Evolutionary conservation across 1,140 invertebrate genomes (phyloP).

Genomic region (Neodiprion fabricii): DNA sequence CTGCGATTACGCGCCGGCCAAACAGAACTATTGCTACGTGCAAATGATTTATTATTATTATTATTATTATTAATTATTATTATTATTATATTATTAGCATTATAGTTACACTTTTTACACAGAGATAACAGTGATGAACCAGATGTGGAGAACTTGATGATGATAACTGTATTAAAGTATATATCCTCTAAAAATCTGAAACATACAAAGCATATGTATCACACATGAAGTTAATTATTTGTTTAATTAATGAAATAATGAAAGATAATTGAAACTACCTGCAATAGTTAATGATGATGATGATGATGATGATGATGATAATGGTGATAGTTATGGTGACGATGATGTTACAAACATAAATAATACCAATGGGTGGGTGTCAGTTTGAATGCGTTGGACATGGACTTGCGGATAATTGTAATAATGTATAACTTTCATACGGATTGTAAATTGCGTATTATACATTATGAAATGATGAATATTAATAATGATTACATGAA

Average conservation of each 20-base stretch:
- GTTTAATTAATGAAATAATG: conserved; percentile 29
- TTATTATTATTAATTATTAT: conserved; percentile 32
- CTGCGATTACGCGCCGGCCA: conserved; percentile 30
- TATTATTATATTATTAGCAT: conserved; percentile 53
- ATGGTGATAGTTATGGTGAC: background rate
- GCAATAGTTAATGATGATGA: conserved; percentile 19
- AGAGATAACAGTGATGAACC: conserved; percentile 36
- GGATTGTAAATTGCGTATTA: conserved; percentile 55
- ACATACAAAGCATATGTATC: conserved; percentile 41
- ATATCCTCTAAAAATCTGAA: conserved; percentile 41
- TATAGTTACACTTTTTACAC: conserved; percentile 59
- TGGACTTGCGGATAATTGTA: conserved; percentile 47
- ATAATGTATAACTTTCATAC: conserved; percentile 52
- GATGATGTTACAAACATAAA: conserved; percentile 9
- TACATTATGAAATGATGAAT: conserved; percentile 52
- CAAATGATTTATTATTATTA: conserved; percentile 45
- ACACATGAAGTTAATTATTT: conserved; percentile 24
- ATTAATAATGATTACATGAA: conserved; percentile 27
- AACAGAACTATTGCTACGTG: conserved; percentile 56
- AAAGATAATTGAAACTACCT: conserved; percentile 20
- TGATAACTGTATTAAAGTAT: conserved; percentile 41
- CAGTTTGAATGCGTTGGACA: conserved; percentile 52
- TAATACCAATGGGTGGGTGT: conserved; percentile 41
- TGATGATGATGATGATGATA: background rate
- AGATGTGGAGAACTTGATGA: conserved; percentile 4